Base-by-base conservation (phyloP, 2,113 vertebrate genomes). In the Nansenia antarctica region DNA sequence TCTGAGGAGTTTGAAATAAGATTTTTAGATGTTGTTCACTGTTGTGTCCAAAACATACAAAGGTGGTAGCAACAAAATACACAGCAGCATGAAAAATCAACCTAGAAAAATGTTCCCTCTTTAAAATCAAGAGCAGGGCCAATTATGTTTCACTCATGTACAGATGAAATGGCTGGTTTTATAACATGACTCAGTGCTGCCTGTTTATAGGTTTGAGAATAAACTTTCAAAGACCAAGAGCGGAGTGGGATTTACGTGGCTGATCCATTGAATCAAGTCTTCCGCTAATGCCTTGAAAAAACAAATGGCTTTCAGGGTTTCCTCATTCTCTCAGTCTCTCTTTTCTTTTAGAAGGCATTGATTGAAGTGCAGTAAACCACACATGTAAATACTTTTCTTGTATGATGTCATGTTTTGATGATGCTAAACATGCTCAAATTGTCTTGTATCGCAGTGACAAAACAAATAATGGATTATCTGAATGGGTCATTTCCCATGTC, bases 391-490 rank as follows among this genome's bases (percentile, higher is more conserved):
- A 39, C 65, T n/a, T 34, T 79, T 85, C 54, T 65, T 54, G 35
- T 57, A 73, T 86, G 83, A 86, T 73, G 83, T 86, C 35, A 88
- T 89, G 85, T 76, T 78, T 77, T 52, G 59, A 72, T 58, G 69
- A 73, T 71, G 62, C 70, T 60, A 34, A 57, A 12, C 52, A 37
- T 31, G 11, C 62, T 64, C n/a, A 35, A 57, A 68, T n/a, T 47
- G 69, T 62, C 31, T 12, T 78, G 67, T 32, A 14, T 30, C 15
- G 55, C 7, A 66, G 78, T 55, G 72, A 74, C 71, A 81, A 6
- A 31, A 58, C 57, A 60, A 72, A 74, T 70, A 73, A 83, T 70
- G 42, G 75, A 67, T 69, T 42, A 69, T 53, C 70, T 31, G 3
- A 68, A 82, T 79, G 82, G 70, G 69, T 80, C 72, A 72, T 72